Percentiles rank a stretch among this genome's conserved stretches.
These are phyloP conservation scores for Lasioglossum pauxillum DNA, from an alignment of 2,888 invertebrate genomes.

Conservation along the genomic window DNA sequence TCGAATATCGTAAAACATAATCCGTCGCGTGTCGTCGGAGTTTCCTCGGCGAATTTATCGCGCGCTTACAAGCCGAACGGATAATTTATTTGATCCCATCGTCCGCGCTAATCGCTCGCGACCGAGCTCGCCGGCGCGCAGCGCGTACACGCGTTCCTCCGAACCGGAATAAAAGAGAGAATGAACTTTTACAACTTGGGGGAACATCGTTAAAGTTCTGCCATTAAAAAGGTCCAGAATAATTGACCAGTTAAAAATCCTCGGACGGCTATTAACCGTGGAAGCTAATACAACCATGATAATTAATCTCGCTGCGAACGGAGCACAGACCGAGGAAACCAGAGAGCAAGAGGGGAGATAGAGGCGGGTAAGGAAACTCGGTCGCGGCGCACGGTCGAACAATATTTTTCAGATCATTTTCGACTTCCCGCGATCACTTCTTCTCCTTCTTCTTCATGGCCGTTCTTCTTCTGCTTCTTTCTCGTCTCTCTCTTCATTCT, in stretches of 20 bases:
- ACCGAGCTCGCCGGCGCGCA: not conserved
- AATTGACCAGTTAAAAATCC: constrained; percentile 62
- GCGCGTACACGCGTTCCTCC: not conserved
- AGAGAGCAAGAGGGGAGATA: not conserved
- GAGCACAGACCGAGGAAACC: not conserved
- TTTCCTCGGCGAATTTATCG: constrained; percentile 20
- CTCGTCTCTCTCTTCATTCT: not conserved
- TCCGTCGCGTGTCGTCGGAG: not conserved
- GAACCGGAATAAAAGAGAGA: constrained; percentile 5
- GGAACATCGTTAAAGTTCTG: constrained; percentile 25
- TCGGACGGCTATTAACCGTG: constrained; percentile 49
- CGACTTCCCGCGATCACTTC: constrained; percentile 22
- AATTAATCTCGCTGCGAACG: constrained; percentile 44
- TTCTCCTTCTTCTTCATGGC: not conserved
- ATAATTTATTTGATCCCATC: constrained; percentile 21
- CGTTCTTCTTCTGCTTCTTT: not conserved
- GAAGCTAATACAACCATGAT: constrained; percentile 53
- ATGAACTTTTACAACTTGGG: constrained; percentile 11
- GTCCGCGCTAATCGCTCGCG: constrained; percentile 18
- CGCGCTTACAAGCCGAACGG: not conserved
- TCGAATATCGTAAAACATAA: not conserved
- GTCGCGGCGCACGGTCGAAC: constrained; percentile 19
- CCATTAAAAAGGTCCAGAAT: constrained; percentile 37
- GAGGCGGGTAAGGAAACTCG: constrained; percentile 4
- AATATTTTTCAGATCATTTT: constrained; percentile 61